These are phyloP conservation scores for Gymnodraco acuticeps DNA, from an alignment of 2,797 vertebrate species.

Conservation along the genomic window DNA sequence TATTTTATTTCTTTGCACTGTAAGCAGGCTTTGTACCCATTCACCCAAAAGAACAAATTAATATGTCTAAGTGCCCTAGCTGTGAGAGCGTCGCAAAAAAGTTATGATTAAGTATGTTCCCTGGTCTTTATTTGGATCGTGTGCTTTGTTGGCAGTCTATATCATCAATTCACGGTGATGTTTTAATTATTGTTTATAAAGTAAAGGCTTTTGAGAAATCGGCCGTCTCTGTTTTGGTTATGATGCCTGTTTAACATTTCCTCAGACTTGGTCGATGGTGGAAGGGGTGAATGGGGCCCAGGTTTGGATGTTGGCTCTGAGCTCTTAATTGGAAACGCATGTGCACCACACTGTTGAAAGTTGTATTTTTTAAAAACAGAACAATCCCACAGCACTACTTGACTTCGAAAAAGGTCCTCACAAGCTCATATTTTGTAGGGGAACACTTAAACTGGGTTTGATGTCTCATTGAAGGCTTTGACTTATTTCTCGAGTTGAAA, in stretches of 20 bases:
- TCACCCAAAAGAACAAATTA: constrained; percentile 62
- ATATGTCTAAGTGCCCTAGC: constrained; percentile 55
- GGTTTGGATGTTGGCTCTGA: constrained; percentile 68
- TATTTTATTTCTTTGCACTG: constrained; percentile 62
- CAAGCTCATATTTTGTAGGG: constrained; percentile 79
- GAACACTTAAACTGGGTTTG: constrained; percentile 79
- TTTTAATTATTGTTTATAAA: constrained; percentile 79
- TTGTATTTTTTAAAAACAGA: constrained; percentile 76
- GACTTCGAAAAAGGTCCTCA: constrained; percentile 73
- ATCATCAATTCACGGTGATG: constrained; percentile 68
- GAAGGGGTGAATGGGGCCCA: constrained; percentile 80
- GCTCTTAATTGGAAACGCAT: constrained; percentile 86
- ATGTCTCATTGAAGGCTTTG: constrained; percentile 80
- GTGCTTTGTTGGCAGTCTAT: constrained; percentile 52
- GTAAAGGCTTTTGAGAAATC: constrained; percentile 74
- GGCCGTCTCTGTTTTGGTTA: constrained; percentile 72
- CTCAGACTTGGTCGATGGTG: constrained; percentile 78
- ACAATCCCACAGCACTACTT: constrained; percentile 77
- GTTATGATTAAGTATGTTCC: constrained; percentile 60
- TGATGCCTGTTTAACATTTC: constrained; percentile 85
- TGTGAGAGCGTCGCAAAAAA: constrained; percentile 61
- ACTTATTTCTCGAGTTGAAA: constrained; percentile 81
- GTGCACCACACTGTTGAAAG: constrained; percentile 78
- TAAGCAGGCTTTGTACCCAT: constrained; percentile 57
- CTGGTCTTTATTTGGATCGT: constrained; percentile 68